phyloP scores from a whole-genome alignment of 2,888 invertebrate species.

The Nudaria mundana region DNA sequence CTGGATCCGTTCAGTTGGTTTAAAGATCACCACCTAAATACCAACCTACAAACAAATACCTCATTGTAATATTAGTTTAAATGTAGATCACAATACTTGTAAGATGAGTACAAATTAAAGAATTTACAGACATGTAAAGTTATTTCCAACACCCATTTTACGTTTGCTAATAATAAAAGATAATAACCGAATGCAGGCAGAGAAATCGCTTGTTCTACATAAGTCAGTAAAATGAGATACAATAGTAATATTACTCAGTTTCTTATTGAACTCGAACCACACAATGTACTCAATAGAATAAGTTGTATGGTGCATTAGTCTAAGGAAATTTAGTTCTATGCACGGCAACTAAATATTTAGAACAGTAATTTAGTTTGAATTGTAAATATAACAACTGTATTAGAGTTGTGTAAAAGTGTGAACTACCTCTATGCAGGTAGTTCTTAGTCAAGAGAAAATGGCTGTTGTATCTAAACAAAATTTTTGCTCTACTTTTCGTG shows the following conservation, averaged over 20 bases:
- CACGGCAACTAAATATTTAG: slow-evolving; percentile 17
- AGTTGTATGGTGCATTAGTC: slow-evolving; percentile 24
- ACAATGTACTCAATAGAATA: slow-evolving; percentile 28
- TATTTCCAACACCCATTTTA: no score
- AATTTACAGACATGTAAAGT: no score
- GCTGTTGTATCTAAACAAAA: no score
- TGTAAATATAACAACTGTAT: slow-evolving; percentile 3
- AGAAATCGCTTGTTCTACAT: slow-evolving; percentile 29
- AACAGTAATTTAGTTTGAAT: slow-evolving; percentile 15
- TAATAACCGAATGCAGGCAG: slow-evolving; percentile 2
- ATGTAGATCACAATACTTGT: no score
- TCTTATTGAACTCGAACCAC: slow-evolving; percentile 7
- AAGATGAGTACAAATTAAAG: no score
- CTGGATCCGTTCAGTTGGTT: no score
- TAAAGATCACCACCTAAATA: no score
- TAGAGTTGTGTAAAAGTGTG: neutral
- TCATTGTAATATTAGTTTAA: no score
- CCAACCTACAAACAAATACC: no score
- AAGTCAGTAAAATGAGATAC: slow-evolving; percentile 7
- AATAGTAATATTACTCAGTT: slow-evolving; percentile 12
- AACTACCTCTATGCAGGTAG: no score
- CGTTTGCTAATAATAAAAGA: no score
- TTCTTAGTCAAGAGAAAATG: slow-evolving; percentile 1
- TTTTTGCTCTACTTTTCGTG: no score
- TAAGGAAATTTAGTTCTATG: slow-evolving; percentile 7